Base-by-base conservation (phyloP, 2,888 invertebrate species). In the Sesia bembeciformis region DNA sequence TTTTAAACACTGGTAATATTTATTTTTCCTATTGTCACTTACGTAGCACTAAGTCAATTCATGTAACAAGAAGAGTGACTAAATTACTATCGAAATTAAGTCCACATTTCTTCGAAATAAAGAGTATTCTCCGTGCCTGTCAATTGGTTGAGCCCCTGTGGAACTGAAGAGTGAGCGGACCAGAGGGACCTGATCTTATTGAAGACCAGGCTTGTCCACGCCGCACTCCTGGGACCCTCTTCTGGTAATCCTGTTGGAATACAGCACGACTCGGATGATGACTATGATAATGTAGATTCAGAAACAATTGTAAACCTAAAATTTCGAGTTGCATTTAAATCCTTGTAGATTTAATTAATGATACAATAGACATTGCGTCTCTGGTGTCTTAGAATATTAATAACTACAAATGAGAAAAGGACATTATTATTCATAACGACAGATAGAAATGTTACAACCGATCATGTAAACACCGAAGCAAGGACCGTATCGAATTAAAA, bases 131-230 rank as follows among this genome's bases (percentile, higher is more conserved):
- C 74, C 86, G 84, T 89, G 89, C 89, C 89, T 94, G 95, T 91
- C 72, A 96, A 91, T 83, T 95, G 95, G 91, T 96, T 96, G 72
- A 96, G 91, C 70, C 96, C 96, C 81, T 93, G 94, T 58, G 94
- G 91, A 62, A 93, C 93, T 60, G 93, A 93, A 53, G 93, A 92
- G 74, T 94, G 94, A 63, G 93, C 93, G 65, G 93, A 94, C 96
- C 96, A 96, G 60, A 97, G 90, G 51, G 96, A 96, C 74, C 95
- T 94, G 84, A 97, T 96, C 91, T 96, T 96, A 76, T 95, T 95
- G 81, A 96, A 93, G 72, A 96, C 94, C 76, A 95, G 86, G 67
- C 94, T 94, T 59, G 94, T 93, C 95, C 95, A 95, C 67, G 90
- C 88, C 23, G 88, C 88, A 62, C 74, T 85, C 62, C 88, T 67